phyloP scores from a whole-genome alignment of 2,113 vertebrate species.

The Dipodomys stephensi region DNA sequence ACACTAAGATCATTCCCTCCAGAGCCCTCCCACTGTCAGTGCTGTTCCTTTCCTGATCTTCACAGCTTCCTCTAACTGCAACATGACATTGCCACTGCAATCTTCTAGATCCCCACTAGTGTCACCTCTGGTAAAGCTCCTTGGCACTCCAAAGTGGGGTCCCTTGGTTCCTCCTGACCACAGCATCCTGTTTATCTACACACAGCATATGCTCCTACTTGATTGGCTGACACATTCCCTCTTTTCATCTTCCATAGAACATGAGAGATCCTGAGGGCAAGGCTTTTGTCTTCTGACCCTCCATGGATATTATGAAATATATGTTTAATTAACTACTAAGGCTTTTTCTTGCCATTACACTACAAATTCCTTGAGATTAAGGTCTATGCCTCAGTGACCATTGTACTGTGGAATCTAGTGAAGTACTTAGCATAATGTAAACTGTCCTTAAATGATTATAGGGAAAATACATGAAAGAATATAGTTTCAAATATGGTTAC shows the following conservation, averaged over 20 bases:
- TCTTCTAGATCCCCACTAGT: neutral
- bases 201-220: accelerated
- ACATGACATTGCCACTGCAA: neutral
- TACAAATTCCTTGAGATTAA: neutral
- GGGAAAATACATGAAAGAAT: neutral
- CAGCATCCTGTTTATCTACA: neutral
- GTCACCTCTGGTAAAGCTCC: neutral
- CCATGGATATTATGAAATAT: neutral
- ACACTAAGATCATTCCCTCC: neutral
- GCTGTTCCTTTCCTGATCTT: neutral
- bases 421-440: neutral
- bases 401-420: slow-evolving; percentile 2
- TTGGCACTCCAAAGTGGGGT: neutral
- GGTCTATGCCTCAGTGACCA: neutral
- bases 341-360: neutral
- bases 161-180: neutral
- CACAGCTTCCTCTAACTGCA: neutral
- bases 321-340: neutral
- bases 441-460: neutral
- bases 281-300: neutral
- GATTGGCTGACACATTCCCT: neutral
- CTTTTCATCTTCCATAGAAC: neutral
- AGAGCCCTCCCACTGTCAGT: neutral
- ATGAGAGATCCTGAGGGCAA: neutral
- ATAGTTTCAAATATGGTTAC: neutral